Percentiles rank a stretch among this genome's conserved stretches.
Conservation (phyloP, 2,113 vertebrate genomes). For the Charadrius vociferus region DNA sequence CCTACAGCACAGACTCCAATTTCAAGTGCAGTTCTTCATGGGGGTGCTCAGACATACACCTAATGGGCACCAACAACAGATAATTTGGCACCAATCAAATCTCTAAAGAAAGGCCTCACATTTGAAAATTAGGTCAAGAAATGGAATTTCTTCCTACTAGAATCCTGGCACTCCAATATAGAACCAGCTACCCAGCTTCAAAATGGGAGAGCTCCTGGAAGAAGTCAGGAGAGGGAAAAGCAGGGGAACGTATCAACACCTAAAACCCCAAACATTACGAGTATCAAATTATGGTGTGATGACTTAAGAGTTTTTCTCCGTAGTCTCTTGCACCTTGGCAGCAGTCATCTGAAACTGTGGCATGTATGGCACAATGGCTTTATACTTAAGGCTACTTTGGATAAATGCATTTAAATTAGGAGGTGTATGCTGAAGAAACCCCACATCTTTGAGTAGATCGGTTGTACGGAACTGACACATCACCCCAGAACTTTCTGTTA, state of each 20-base stretch:
- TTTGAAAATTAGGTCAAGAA: background rate
- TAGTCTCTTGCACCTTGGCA: slow-evolving; percentile 56
- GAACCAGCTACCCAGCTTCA: background rate
- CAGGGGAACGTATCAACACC: background rate
- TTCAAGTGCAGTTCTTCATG: background rate
- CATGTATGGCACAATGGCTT: slow-evolving; percentile 76
- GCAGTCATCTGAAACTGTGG: slow-evolving; percentile 85
- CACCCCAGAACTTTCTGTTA: background rate
- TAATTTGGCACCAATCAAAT: background rate
- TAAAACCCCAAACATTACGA: background rate
- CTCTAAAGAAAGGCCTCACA: background rate
- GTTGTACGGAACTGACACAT: background rate
- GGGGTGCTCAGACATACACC: background rate
- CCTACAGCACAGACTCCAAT: accelerated
- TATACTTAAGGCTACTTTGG: slow-evolving; percentile 36
- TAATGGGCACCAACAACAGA: background rate
- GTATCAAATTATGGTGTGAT: background rate
- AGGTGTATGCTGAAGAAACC: slow-evolving; percentile 47
- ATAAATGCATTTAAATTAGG: background rate
- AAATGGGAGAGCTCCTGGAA: background rate
- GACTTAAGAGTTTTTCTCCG: slow-evolving; percentile 47
- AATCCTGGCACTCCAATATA: background rate
- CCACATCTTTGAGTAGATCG: slow-evolving; percentile 18
- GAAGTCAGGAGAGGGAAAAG: background rate
- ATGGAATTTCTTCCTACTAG: background rate